Percentiles rank a stretch among this genome's conserved stretches.
These are phyloP conservation scores for Megaleporinus macrocephalus DNA, from an alignment of 2,113 vertebrate species.

Conservation along the genomic window DNA sequence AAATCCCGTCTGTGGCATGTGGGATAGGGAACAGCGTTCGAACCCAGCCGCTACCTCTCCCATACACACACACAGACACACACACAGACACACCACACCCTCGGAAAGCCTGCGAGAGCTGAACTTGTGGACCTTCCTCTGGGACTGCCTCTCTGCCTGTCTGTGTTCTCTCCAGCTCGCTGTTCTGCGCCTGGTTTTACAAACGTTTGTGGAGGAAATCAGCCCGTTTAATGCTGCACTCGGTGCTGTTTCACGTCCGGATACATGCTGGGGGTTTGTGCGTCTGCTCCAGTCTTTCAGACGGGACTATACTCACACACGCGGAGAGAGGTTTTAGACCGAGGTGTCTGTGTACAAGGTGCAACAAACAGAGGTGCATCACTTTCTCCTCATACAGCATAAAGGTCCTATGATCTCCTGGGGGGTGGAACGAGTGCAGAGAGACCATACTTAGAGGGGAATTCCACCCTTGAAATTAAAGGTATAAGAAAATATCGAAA, in stretches of 20 bases:
- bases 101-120: not conserved
- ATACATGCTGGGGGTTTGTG: not conserved
- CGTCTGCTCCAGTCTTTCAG: not conserved
- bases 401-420: not conserved
- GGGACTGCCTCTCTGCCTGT: slow-evolving; percentile 4
- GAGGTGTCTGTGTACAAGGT: not conserved
- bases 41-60: slow-evolving; percentile 1
- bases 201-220: slow-evolving; percentile 2
- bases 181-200: not conserved
- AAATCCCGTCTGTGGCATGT: not conserved
- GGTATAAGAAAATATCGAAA: no score
- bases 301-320: not conserved
- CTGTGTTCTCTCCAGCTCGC: slow-evolving; percentile 11
- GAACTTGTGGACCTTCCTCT: slow-evolving; percentile 22
- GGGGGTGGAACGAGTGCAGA: no score
- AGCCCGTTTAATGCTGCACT: not conserved
- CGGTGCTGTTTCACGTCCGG: not conserved
- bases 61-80: slow-evolving; percentile 31
- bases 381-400: not conserved
- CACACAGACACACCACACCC: slow-evolving; percentile 13
- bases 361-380: not conserved
- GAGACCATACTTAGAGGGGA: no score
- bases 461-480: no score
- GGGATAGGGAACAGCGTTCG: not conserved
- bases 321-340: not conserved